A percentile compares a stretch with the other conserved stretches of the same genome.
Conservation (phyloP, 2,797 vertebrate genomes). For the Corythornis leucogaster region DNA sequence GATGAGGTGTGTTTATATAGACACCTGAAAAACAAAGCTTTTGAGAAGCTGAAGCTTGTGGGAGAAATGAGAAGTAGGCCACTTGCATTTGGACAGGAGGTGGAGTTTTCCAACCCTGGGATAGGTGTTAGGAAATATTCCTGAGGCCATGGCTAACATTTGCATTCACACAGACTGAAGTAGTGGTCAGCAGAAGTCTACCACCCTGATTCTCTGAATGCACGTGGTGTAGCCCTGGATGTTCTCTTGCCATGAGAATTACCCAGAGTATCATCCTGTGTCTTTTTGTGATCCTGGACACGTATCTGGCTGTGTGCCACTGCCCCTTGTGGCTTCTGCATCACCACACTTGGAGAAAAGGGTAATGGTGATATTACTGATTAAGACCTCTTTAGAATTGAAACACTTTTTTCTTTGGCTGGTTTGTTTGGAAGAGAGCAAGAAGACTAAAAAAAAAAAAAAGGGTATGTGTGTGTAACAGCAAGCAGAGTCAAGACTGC, state of each 20-base stretch:
- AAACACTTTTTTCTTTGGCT: background rate
- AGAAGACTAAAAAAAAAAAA: background rate
- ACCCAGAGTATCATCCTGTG: background rate
- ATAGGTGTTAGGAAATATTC: background rate
- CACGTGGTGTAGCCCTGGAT: accelerated
- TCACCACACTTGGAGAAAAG: background rate
- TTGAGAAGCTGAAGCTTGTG: background rate
- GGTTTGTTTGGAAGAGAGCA: background rate
- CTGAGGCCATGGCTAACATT: background rate
- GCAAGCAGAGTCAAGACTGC: background rate
- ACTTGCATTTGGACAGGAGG: background rate
- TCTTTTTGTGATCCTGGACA: background rate
- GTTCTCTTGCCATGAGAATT: background rate
- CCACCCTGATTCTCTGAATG: background rate
- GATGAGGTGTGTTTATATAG: background rate
- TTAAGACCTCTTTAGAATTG: background rate
- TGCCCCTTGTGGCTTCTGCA: background rate
- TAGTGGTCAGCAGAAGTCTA: background rate
- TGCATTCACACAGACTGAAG: background rate
- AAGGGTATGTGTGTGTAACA: background rate
- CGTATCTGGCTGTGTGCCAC: background rate
- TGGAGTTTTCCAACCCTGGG: background rate
- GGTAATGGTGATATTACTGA: background rate
- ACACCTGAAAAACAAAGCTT: background rate
- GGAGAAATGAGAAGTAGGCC: background rate